phyloP scores from a whole-genome alignment of 2,888 invertebrate species.

The Cistogaster globosa region DNA sequence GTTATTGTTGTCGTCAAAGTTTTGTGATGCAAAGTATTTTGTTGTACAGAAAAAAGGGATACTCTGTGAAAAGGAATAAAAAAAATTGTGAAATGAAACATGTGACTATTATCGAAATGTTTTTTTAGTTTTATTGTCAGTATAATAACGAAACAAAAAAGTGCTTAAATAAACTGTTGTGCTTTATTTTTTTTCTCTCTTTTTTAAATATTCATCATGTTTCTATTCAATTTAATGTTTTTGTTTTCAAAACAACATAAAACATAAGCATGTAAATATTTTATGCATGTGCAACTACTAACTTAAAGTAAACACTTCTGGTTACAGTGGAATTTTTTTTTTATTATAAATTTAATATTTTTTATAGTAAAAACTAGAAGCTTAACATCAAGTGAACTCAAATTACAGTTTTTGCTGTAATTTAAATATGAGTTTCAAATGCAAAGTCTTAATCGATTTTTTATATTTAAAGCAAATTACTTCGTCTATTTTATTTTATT shows the following conservation, averaged over 20 bases:
- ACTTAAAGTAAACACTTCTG: not conserved
- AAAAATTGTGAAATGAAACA: conserved; percentile 31
- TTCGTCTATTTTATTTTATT: no score
- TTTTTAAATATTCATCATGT: conserved; percentile 24
- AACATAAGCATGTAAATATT: conserved; percentile 18
- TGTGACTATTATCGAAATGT: conserved; percentile 45
- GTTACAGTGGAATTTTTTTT: conserved; percentile 1
- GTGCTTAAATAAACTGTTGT: conserved; percentile 8
- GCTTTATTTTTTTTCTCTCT: conserved; percentile 1
- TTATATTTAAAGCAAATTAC: no score
- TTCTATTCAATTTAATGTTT: conserved; percentile 40
- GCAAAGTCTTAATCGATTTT: no score
- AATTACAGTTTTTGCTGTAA: no score
- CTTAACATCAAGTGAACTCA: no score
- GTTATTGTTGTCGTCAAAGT: conserved; percentile 24
- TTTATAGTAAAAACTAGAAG: no score
- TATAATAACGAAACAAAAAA: not conserved
- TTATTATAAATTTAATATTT: not conserved
- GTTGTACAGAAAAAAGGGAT: not conserved
- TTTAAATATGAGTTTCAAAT: no score
- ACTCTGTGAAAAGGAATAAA: conserved; percentile 29
- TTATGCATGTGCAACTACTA: conserved; percentile 30
- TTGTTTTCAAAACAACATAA: conserved; percentile 15
- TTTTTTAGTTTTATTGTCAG: conserved; percentile 10
- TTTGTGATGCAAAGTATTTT: conserved; percentile 34